Conservation (phyloP, 2,113 vertebrate genomes). For the Campylomormyrus numenius region DNA sequence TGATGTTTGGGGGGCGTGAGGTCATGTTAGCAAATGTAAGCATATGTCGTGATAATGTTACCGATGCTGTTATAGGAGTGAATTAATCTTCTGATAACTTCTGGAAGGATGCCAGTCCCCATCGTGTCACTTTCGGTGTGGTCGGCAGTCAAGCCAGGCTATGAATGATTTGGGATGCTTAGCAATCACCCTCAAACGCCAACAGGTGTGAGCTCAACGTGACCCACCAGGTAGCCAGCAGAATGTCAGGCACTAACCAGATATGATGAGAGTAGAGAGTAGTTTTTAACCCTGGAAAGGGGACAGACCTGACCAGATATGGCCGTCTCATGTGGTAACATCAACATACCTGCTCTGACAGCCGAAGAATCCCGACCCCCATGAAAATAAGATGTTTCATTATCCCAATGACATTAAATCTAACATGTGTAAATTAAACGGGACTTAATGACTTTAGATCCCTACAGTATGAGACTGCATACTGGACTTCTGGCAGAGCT, state of each 20-base stretch:
- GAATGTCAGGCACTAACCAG: not conserved
- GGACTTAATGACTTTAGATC: not conserved
- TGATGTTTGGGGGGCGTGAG: not conserved
- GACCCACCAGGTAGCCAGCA: not conserved
- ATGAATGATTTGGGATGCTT: not conserved
- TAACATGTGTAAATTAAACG: not conserved
- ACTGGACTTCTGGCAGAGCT: not conserved
- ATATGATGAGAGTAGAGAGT: not conserved
- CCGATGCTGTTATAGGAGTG: not conserved
- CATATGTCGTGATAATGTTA: not conserved
- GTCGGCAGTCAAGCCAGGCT: not conserved
- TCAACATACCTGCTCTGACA: not conserved
- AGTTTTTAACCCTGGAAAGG: not conserved
- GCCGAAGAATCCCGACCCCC: not conserved
- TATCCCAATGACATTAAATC: not conserved
- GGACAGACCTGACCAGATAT: not conserved
- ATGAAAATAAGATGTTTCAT: not conserved
- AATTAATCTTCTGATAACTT: conserved; percentile 3
- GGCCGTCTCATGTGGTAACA: not conserved
- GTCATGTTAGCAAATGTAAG: not conserved
- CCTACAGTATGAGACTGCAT: not conserved
- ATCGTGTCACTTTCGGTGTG: not conserved
- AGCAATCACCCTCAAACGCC: not conserved
- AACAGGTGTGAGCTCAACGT: not conserved
- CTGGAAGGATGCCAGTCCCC: not conserved